Percentiles rank a stretch among this genome's conserved stretches.
phyloP scores from a whole-genome alignment of 2,888 invertebrate species.

The Caenorhabditis virilis region DNA sequence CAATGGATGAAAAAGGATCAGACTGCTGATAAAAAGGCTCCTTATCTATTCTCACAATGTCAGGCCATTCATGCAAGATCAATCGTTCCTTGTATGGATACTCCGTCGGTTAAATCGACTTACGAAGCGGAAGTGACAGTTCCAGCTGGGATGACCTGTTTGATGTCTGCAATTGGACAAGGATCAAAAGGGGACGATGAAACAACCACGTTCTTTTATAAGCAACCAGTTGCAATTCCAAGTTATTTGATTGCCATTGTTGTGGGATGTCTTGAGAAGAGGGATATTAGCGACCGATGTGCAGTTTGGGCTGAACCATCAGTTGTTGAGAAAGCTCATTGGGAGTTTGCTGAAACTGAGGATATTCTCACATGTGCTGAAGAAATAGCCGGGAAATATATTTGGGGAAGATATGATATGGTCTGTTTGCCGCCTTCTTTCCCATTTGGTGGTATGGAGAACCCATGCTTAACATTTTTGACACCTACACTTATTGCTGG shows the following conservation, averaged over 20 bases:
- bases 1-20: conserved; percentile 87
- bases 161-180: conserved; percentile 81
- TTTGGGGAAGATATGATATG: conserved; percentile 76
- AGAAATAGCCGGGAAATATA: conserved; percentile 61
- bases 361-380: conserved; percentile 51
- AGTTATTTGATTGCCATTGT: conserved; percentile 88
- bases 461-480: conserved; percentile 92
- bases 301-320: conserved; percentile 89
- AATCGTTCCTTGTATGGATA: conserved; percentile 91
- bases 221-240: conserved; percentile 80
- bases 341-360: conserved; percentile 81
- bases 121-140: conserved; percentile 80
- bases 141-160: conserved; percentile 78
- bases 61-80: conserved; percentile 70
- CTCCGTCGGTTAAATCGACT: conserved; percentile 85
- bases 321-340: conserved; percentile 81
- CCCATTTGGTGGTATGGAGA: conserved; percentile 96
- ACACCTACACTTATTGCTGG: conserved; percentile 91
- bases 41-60: conserved; percentile 59
- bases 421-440: conserved; percentile 89
- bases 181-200: conserved; percentile 53
- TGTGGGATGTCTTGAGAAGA: conserved; percentile 78
- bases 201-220: conserved; percentile 56
- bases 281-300: conserved; percentile 71
- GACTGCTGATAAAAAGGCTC: conserved; percentile 80